phyloP scores from a whole-genome alignment of 2,888 invertebrate genomes.

The Pseudanteris insignis region DNA sequence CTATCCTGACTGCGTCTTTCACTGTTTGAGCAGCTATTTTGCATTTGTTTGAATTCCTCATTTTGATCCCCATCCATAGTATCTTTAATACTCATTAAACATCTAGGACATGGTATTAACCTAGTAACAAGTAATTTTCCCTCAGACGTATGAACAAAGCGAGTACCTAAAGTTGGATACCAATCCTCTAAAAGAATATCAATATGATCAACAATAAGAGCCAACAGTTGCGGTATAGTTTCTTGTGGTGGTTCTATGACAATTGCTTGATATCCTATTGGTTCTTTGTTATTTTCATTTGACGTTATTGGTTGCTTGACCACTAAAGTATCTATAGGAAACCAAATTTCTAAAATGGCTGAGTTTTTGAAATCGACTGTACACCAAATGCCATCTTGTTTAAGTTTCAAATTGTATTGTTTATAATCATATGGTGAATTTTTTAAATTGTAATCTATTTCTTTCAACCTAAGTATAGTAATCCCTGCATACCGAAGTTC shows the following conservation, averaged over 20 bases:
- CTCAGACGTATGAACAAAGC: slow-evolving; percentile 97
- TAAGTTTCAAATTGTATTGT: slow-evolving; percentile 74
- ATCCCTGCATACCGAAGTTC: slow-evolving; percentile 86
- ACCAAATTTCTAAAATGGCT: slow-evolving; percentile 85
- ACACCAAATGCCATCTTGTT: slow-evolving; percentile 87
- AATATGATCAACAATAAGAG: slow-evolving; percentile 92
- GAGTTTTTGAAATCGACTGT: slow-evolving; percentile 82
- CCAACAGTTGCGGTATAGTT: slow-evolving; percentile 82
- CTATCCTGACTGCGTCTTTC: slow-evolving; percentile 73
- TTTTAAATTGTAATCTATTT: slow-evolving; percentile 73
- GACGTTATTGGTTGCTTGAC: slow-evolving; percentile 68
- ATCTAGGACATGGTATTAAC: slow-evolving; percentile 90
- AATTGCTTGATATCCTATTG: slow-evolving; percentile 73
- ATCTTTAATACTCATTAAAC: slow-evolving; percentile 69
- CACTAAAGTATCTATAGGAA: slow-evolving; percentile 77
- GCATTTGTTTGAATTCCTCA: slow-evolving; percentile 50
- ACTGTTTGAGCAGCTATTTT: slow-evolving; percentile 56
- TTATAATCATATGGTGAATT: slow-evolving; percentile 69
- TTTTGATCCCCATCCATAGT: too few species aligned
- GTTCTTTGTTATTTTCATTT: slow-evolving; percentile 68
- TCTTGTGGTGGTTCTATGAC: slow-evolving; percentile 83
- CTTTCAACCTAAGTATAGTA: slow-evolving; percentile 82
- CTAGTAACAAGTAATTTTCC: slow-evolving; percentile 94
- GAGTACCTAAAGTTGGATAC: slow-evolving; percentile 95
- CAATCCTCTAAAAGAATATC: slow-evolving; percentile 97